Percentiles rank a stretch among this genome's conserved stretches.
These are phyloP conservation scores for Dryadula phaetusa DNA, from an alignment of 2,888 invertebrate genomes.

Conservation along the genomic window DNA sequence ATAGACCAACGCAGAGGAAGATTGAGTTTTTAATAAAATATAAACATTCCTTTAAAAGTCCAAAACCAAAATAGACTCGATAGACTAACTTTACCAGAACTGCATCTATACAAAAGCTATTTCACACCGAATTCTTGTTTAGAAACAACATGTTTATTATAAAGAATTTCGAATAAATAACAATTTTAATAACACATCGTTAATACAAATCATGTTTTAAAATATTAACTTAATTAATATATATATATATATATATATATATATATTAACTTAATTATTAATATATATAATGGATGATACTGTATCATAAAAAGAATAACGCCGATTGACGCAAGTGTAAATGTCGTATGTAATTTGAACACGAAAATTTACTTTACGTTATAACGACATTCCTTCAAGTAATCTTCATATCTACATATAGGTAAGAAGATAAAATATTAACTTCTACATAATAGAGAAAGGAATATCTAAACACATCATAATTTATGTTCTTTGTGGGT, in stretches of 20 bases:
- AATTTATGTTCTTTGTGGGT: too few relatives aligned
- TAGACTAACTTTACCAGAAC: neutral
- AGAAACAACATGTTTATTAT: neutral
- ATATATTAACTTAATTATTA: slow-evolving; percentile 1
- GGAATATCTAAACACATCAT: too few relatives aligned
- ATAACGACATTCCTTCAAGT: neutral
- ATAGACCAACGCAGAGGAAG: too few relatives aligned
- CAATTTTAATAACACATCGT: neutral
- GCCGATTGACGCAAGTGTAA: slow-evolving; percentile 2
- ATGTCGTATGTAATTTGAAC: neutral
- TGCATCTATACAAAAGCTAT: neutral
- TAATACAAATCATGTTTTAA: too few relatives aligned
- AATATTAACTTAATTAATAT: slow-evolving; percentile 1
- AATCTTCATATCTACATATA: neutral
- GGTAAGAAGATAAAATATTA: neutral
- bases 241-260: too few relatives aligned
- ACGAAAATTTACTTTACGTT: neutral
- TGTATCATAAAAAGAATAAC: slow-evolving; percentile 14
- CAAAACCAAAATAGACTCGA: neutral
- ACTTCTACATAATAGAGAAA: neutral
- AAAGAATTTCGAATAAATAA: neutral
- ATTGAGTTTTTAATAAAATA: too few relatives aligned
- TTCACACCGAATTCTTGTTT: neutral
- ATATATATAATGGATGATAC: neutral
- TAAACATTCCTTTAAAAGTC: neutral